Base-by-base conservation (phyloP, 1,140 invertebrate genomes). In the Trachymyrmex cornetzi region DNA sequence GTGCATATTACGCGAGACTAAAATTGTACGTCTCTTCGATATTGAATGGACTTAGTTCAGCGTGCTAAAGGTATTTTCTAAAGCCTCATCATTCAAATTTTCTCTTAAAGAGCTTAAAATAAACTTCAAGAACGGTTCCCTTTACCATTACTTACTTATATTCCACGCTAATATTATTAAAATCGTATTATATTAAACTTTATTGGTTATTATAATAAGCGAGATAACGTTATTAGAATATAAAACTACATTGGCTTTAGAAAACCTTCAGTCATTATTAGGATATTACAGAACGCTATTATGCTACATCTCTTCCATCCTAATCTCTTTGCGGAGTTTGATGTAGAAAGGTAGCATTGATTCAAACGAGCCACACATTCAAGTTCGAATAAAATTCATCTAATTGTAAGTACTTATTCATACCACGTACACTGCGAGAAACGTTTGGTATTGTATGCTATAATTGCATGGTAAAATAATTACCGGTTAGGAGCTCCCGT, bases 161-260 rank as follows among this genome's bases (percentile, higher is more conserved):
- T 59, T 72, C 27, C 44, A 14, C 80, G 38, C 53, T 22, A 44
- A 22, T 74, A 61, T 61, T 74, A 82, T 38, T 74, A 74, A 75
- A 48, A 84, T 63, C 27, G 30, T 14, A 61, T 84, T 75, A 48
- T 50, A 66, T 61, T 48, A 30, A 74, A 75, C 55, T 84, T 84
- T 84, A 84, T 84, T 75, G 57, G 55, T 34, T 84, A 50, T 82
- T 82, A 81, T 55, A 81, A 71, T 16, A 59, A 44, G 80, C 24
- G 79, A 34, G 55, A 74, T 84, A 75, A 84, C n/a, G 11, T 38
- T 74, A 67, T 48, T 61, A 74, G 55, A 75, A 50, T 75, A 55
- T 59, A 74, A 84, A 71, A 44, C n/a, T 71, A 44, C 22, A 44
- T 59, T 57, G 16, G n/a, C 16, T 44, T 7, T 57, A 7, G 22